phyloP scores from a whole-genome alignment of 2,113 vertebrate genomes.

The Nothocercus nigrocapillus region DNA sequence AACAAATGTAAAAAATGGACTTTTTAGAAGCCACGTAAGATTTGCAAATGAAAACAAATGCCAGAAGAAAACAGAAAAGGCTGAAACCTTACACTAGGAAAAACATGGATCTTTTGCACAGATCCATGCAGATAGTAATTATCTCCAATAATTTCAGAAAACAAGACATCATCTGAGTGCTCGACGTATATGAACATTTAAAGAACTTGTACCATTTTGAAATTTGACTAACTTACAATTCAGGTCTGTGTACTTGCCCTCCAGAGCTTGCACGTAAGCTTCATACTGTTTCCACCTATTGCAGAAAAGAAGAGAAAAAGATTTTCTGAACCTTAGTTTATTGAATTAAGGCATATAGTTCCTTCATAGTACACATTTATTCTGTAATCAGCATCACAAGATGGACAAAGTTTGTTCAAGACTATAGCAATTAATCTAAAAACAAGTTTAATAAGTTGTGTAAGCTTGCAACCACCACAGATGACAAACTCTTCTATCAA shows the following conservation, averaged over 20 bases:
- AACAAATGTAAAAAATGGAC: not conserved
- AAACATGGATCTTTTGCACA: not conserved
- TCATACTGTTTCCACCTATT: slow-evolving; percentile 98
- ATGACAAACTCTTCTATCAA: not conserved
- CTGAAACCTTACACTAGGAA: not conserved
- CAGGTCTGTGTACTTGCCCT: slow-evolving; percentile 97
- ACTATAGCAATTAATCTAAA: not conserved
- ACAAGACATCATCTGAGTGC: not conserved
- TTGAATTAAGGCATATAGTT: not conserved
- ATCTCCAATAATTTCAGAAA: not conserved
- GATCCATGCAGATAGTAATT: too few relatives aligned
- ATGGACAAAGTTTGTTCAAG: not conserved
- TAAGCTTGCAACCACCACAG: not conserved
- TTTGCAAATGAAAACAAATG: not conserved
- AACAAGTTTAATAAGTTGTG: not conserved
- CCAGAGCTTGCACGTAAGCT: slow-evolving; percentile 94
- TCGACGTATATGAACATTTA: not conserved
- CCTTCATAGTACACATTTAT: not conserved
- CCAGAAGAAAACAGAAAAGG: not conserved
- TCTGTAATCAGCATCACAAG: not conserved
- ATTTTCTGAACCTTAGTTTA: not conserved
- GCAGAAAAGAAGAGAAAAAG: not conserved
- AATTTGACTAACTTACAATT: slow-evolving; percentile 89
- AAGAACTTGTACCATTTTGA: not conserved
- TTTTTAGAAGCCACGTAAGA: not conserved